Conservation (phyloP, 2,113 vertebrate species). For the Tursiops truncatus region DNA sequence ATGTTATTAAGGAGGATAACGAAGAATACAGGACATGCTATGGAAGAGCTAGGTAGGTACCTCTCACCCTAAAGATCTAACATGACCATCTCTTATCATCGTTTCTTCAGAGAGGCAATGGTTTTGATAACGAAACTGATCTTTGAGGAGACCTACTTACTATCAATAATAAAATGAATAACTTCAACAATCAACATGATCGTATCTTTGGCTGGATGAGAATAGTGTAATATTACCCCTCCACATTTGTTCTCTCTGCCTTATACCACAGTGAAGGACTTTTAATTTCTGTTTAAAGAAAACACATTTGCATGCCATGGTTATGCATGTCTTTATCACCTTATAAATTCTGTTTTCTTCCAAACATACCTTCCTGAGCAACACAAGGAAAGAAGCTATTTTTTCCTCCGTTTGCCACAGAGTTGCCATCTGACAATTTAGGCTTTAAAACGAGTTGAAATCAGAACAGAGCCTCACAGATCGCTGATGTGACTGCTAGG, state of each 20-base stretch:
- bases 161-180: neutral
- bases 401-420: neutral
- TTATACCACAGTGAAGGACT: neutral
- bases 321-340: neutral
- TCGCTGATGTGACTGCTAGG: neutral
- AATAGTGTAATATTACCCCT: neutral
- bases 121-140: neutral
- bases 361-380: neutral
- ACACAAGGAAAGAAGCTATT: neutral
- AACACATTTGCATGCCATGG: neutral
- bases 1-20: conserved; percentile 40
- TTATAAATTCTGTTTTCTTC: neutral
- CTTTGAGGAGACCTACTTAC: neutral
- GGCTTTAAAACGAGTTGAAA: neutral
- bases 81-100: neutral
- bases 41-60: conserved; percentile 73
- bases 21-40: conserved; percentile 48
- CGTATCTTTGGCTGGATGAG: neutral
- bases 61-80: neutral
- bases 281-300: neutral
- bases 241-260: neutral
- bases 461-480: neutral
- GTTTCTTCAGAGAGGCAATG: neutral
- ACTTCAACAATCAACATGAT: neutral
- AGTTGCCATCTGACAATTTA: neutral